A percentile compares a stretch with the other conserved stretches of the same genome.
These are phyloP conservation scores for Myotis daubentonii DNA, from an alignment of 2,797 vertebrate species.

Conservation along the genomic window DNA sequence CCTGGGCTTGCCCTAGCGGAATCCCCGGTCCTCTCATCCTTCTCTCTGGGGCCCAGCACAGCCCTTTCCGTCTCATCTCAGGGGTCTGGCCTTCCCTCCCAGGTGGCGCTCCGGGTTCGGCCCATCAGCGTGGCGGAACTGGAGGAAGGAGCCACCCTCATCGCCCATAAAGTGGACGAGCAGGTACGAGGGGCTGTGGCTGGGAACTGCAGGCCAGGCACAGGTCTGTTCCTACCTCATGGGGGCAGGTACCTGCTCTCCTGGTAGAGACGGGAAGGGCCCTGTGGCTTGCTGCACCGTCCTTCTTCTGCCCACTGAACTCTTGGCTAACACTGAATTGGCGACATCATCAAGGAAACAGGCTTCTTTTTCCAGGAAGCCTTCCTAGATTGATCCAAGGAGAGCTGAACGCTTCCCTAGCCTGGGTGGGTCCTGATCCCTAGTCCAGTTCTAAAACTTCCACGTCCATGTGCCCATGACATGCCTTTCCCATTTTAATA, in stretches of 20 bases:
- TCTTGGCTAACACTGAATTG: no score
- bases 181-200: conserved; percentile 85
- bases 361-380: neutral
- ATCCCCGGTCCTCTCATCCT: neutral
- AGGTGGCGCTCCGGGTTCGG: conserved; percentile 95
- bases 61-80: neutral
- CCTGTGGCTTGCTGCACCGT: neutral
- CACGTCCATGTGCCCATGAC: neutral
- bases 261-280: neutral
- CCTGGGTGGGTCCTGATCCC: neutral
- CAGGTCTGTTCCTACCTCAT: neutral
- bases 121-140: conserved; percentile 92
- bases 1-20: neutral
- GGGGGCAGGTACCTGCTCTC: neutral
- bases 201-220: neutral
- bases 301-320: neutral
- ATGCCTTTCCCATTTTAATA: neutral
- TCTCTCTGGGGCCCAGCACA: neutral
- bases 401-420: neutral
- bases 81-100: conserved; percentile 11
- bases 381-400: neutral
- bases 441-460: neutral
- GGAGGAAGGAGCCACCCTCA: conserved; percentile 91
- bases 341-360: neutral
- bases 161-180: conserved; percentile 92